Evolutionary conservation across 2,888 invertebrate genomes (phyloP).

Genomic region (Chalcis sispes): DNA sequence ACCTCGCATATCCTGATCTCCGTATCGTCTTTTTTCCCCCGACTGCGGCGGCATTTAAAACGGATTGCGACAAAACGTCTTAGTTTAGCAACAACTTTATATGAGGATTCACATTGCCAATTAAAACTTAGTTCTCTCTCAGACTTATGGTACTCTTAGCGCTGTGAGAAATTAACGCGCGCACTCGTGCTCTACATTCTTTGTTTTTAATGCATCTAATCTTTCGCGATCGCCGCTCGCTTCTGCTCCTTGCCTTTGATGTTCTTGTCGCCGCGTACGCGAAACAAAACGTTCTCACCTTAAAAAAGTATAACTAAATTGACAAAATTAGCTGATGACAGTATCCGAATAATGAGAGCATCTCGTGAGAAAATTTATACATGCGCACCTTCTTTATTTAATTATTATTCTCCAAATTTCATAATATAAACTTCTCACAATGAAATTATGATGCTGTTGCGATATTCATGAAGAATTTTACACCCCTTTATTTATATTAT

Average conservation of each 20-base stretch:
- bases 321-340: constrained; percentile 36
- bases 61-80: constrained; percentile 52
- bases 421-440: constrained; percentile 12
- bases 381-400: constrained; percentile 5
- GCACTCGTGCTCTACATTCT: not conserved
- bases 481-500: no score
- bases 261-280: not conserved
- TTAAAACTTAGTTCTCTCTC: constrained; percentile 30
- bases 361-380: no score
- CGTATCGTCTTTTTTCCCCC: not conserved
- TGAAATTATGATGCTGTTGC: constrained; percentile 12
- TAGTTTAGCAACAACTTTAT: constrained; percentile 36
- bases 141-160: constrained; percentile 28
- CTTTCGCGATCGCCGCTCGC: constrained; percentile 34
- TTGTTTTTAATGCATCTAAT: constrained; percentile 18
- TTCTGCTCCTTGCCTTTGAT: not conserved
- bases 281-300: constrained; percentile 42
- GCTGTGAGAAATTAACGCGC: constrained; percentile 58
- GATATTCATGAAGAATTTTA: no score
- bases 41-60: not conserved
- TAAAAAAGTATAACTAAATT: not conserved
- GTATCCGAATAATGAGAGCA: constrained; percentile 12
- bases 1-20: constrained; percentile 7
- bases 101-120: constrained; percentile 45
- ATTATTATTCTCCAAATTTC: constrained; percentile 36